Evolutionary conservation across 2,113 vertebrate species (phyloP), one percentile per base, ranked within the genome.

Genomic region (Excalfactoria chinensis): DNA sequence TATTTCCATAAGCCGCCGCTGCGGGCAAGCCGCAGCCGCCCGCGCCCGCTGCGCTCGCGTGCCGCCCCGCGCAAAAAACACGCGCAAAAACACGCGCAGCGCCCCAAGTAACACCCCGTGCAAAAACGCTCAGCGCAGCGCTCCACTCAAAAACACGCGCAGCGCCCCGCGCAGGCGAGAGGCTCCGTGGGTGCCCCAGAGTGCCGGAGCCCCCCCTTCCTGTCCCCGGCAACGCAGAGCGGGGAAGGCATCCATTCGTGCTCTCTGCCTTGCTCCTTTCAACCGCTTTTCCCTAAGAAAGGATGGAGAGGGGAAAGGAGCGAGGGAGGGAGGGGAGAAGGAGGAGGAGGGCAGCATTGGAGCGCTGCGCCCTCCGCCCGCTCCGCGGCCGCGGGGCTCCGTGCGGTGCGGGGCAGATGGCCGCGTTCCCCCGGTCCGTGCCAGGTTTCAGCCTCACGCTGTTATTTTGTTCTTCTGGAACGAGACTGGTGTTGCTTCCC

Each of bases 391-490:
- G 55, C 55, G 55, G 55, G 55, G 55, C 55, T 58, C 55, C 55
- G 55, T 58, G 60, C 60, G 25, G 60, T 34, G 60, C 72, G 95
- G 98, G 98, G 98, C 99, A 99, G 99, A 99, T 99, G 99, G 98
- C 97, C 98, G 97, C 97, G 97, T 98, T 98, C 97, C 97, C 96
- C 78, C 95, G 96, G 97, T 98, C 95, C 86, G 84, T 98, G 98
- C 97, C 98, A 98, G 98, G 97, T 97, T 98, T 97, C 96, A 96
- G 97, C 88, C 90, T 95, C 98, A 97, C 87, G 97, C 97, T 98
- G 98, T 97, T 98, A 98, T 98, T 98, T 98, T 98, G 98, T 98
- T 97, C 97, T 97, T 97, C 97, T 97, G 98, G 97, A 98, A 97
- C 96, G 86, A 97, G 98, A 97, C 97, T 97, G 98, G 98, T 98